These are phyloP conservation scores for Taenioides sp. DNA, from an alignment of 2,797 vertebrate species.

Conservation along the genomic window DNA sequence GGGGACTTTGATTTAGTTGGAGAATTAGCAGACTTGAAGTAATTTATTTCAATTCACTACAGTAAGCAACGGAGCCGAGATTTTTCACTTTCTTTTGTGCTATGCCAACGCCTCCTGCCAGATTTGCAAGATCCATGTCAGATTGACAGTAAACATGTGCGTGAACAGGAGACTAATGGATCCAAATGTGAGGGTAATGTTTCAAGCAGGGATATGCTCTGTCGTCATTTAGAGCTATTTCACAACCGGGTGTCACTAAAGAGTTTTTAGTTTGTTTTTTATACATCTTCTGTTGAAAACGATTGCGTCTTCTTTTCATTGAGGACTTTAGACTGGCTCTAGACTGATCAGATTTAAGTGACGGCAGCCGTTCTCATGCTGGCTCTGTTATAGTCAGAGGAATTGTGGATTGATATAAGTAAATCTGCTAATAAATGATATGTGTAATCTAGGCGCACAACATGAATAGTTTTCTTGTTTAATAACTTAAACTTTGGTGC, in stretches of 20 bases:
- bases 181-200: conserved; percentile 46
- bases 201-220: conserved; percentile 48
- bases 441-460: neutral
- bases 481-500: neutral
- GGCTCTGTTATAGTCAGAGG: conserved; percentile 30
- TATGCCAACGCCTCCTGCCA: conserved; percentile 64
- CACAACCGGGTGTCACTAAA: conserved; percentile 46
- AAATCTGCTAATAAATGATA: neutral
- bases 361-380: conserved; percentile 21
- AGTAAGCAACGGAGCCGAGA: conserved; percentile 42
- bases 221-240: conserved; percentile 50
- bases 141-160: conserved; percentile 65
- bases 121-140: conserved; percentile 53
- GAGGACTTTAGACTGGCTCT: conserved; percentile 29
- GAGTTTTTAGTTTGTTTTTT: conserved; percentile 35
- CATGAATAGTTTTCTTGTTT: neutral
- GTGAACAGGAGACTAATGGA: conserved; percentile 45
- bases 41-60: conserved; percentile 62
- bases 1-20: conserved; percentile 63
- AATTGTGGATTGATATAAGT: conserved; percentile 31
- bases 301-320: conserved; percentile 10
- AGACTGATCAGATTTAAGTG: conserved; percentile 23
- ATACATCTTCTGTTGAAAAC: conserved; percentile 39
- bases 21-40: conserved; percentile 63
- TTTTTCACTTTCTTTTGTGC: conserved; percentile 63